A percentile compares a stretch with the other conserved stretches of the same genome.
These are phyloP conservation scores for Amiota mariae DNA, from an alignment of 2,888 invertebrate genomes.

Conservation along the genomic window DNA sequence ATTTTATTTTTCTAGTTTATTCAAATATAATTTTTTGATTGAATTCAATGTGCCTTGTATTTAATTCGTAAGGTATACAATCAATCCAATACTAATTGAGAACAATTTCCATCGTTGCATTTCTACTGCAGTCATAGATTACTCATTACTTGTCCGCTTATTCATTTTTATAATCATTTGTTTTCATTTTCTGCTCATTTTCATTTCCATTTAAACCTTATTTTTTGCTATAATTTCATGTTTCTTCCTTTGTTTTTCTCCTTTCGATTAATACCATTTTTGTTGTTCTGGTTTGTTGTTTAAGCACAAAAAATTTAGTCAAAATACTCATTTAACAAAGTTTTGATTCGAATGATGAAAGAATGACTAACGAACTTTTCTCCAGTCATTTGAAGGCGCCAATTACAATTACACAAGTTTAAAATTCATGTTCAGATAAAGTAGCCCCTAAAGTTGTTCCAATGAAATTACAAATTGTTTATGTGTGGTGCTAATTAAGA, in stretches of 20 bases:
- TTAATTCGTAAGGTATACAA: too few species aligned
- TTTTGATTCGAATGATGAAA: too few species aligned
- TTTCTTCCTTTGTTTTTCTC: not conserved
- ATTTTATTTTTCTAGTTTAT: too few species aligned
- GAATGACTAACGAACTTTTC: too few species aligned
- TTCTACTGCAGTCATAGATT: not conserved
- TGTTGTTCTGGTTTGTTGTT: not conserved
- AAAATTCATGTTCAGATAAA: constrained; percentile 2
- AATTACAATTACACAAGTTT: too few species aligned
- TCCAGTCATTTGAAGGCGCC: too few species aligned
- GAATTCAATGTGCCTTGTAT: too few species aligned
- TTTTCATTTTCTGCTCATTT: not conserved
- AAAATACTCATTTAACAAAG: too few species aligned
- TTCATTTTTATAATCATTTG: too few species aligned
- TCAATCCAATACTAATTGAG: not conserved
- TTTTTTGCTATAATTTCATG: not conserved
- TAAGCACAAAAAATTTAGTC: constrained; percentile 10
- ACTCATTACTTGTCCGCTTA: not conserved
- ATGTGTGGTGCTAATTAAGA: constrained; percentile 13
- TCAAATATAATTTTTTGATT: too few species aligned
- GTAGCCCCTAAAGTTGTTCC: not conserved
- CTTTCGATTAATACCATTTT: not conserved
- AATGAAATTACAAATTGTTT: not conserved
- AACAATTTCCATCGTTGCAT: not conserved
- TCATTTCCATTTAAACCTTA: not conserved